Conservation (phyloP, 2,113 vertebrate genomes). For the Saccopteryx leptura region DNA sequence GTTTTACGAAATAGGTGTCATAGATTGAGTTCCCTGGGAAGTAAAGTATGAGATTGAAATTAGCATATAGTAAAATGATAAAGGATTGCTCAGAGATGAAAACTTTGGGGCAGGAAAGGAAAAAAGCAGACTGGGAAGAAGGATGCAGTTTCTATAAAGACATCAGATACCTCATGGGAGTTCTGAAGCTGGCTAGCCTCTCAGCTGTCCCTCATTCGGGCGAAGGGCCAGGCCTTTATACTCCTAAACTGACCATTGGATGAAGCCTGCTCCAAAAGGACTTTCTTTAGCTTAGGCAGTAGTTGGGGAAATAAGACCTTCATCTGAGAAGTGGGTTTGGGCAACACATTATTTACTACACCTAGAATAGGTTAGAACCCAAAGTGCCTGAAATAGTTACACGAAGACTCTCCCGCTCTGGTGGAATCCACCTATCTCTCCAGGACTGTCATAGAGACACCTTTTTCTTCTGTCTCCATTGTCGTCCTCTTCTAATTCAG, state of each 20-base stretch:
- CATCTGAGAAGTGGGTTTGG: not conserved
- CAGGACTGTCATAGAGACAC: not conserved
- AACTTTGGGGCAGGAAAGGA: not conserved
- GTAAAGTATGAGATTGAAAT: not conserved
- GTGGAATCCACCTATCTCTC: not conserved
- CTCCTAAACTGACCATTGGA: not conserved
- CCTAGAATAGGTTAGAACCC: not conserved
- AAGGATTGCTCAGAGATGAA: not conserved
- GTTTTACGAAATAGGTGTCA: not conserved
- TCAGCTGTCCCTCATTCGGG: not conserved
- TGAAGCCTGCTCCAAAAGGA: not conserved
- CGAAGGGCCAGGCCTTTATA: not conserved
- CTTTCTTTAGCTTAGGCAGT: not conserved
- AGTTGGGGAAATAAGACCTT: not conserved
- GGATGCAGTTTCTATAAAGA: not conserved
- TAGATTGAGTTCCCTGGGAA: not conserved
- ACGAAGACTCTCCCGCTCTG: not conserved
- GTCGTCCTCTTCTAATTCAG: not conserved
- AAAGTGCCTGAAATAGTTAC: not conserved
- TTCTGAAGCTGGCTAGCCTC: not conserved
- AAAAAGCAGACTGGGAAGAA: not conserved
- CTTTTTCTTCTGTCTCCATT: not conserved
- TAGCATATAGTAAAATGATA: not conserved
- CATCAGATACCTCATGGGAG: too few species aligned
- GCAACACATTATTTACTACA: not conserved